Evolutionary conservation across 1,140 invertebrate genomes (phyloP).

Genomic region (Gonioctena quinquepunctata): DNA sequence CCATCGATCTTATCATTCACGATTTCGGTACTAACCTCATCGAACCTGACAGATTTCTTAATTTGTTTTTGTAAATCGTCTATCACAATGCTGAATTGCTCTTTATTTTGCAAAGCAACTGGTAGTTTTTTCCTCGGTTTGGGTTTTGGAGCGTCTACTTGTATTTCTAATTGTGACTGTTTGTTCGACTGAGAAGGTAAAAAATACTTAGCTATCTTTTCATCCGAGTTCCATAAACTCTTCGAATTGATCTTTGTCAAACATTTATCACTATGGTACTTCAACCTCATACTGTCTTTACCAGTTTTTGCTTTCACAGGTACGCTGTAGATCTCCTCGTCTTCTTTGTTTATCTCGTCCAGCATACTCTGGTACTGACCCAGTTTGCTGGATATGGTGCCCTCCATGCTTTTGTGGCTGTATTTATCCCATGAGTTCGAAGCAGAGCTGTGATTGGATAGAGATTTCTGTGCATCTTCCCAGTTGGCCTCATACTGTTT

Average conservation of each 20-base stretch:
- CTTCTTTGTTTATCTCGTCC: conserved; percentile 43
- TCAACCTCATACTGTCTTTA: conserved; percentile 35
- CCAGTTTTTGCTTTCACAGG: conserved; percentile 34
- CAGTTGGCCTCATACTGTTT: conserved; percentile 83
- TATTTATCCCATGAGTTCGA: conserved; percentile 49
- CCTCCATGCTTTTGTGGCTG: conserved; percentile 35
- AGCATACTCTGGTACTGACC: conserved; percentile 48
- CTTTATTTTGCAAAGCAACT: background rate
- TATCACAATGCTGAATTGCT: conserved; percentile 33
- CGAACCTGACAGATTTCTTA: conserved; percentile 49
- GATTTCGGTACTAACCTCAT: conserved; percentile 40
- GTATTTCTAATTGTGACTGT: conserved; percentile 12
- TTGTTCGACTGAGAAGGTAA: conserved; percentile 36
- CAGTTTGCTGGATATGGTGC: conserved; percentile 42
- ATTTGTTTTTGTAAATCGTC: conserved; percentile 44
- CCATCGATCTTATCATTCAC: conserved; percentile 13
- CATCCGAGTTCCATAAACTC: conserved; percentile 31
- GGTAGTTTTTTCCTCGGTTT: conserved; percentile 39
- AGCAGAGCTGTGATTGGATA: conserved; percentile 38
- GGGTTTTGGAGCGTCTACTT: conserved; percentile 27
- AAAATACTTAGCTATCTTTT: conserved; percentile 38
- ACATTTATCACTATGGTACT: conserved; percentile 53
- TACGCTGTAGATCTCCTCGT: conserved; percentile 21
- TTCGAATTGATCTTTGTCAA: conserved; percentile 49
- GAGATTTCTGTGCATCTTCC: conserved; percentile 63